Percentiles rank a stretch among this genome's conserved stretches.
phyloP scores from a whole-genome alignment of 2,888 invertebrate species.

The Drosophila fulvimacula region DNA sequence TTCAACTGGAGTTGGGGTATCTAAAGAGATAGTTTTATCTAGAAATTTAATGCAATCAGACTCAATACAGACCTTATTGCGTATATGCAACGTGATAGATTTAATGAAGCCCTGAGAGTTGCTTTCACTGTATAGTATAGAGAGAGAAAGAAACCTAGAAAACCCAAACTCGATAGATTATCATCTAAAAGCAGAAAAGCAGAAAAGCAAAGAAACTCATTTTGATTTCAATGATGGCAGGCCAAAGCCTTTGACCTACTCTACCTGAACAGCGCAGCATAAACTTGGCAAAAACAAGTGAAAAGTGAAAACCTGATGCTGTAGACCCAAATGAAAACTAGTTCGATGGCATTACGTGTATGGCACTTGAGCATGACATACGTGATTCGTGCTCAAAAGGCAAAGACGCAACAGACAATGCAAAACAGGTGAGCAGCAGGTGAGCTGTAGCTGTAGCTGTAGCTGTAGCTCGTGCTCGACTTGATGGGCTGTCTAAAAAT shows the following conservation, averaged over 20 bases:
- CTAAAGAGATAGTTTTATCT: slow-evolving; percentile 42
- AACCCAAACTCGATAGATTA: not conserved
- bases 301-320: slow-evolving; percentile 45
- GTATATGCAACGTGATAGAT: slow-evolving; percentile 52
- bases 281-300: slow-evolving; percentile 26
- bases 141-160: not conserved
- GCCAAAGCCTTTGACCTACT: slow-evolving; percentile 55
- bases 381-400: slow-evolving; percentile 70
- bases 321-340: slow-evolving; percentile 45
- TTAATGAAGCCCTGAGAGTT: not conserved
- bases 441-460: slow-evolving; percentile 11
- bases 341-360: slow-evolving; percentile 66
- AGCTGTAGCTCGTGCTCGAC: slow-evolving; percentile 10
- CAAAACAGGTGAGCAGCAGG: slow-evolving; percentile 33
- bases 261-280: slow-evolving; percentile 32
- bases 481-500: slow-evolving; percentile 28
- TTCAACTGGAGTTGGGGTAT: slow-evolving; percentile 32
- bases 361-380: slow-evolving; percentile 70
- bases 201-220: slow-evolving; percentile 41
- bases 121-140: not conserved
- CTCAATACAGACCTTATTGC: slow-evolving; percentile 56
- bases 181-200: not conserved
- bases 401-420: slow-evolving; percentile 43
- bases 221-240: slow-evolving; percentile 68
- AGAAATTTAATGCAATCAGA: slow-evolving; percentile 1